Base-by-base conservation (phyloP, 2,888 invertebrate species). In the Cheilosia grossa region DNA sequence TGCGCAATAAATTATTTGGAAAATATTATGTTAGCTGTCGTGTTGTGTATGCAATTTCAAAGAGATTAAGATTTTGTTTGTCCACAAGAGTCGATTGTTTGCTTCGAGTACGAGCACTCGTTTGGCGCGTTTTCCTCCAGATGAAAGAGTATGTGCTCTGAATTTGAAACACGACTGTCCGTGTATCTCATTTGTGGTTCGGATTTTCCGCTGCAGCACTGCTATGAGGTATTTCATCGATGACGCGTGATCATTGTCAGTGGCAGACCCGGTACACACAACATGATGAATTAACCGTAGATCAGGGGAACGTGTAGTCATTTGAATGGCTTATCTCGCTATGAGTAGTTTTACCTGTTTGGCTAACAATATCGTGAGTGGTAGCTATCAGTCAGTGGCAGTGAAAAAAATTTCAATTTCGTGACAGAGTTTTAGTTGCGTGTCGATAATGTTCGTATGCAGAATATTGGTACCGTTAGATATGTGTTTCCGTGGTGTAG, bases 401-500 rank as follows among this genome's bases (percentile, higher is more conserved):
- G 53, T 59, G 74, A 66, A 21, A 27, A 30, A 30, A 30, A 30
- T n/a, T n/a, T n/a, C n/a, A 30, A 30, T 9, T 75, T 72, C 24
- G 7, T 37, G 47, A 27, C 21, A 15, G 51, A 49, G 1, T 33
- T 49, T 47, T 40, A 3, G 40, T 42, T 53, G 51, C 27, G 19
- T 24, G 33, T 54, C 47, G 37, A 17, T 40, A 2, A 51, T n/a
- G 15, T 61, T 21, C 30, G 19, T 24, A 7, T 27, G 10, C 10
- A 33, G 27, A 47, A 15, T 63, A 30, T 30, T 6, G 27, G 27
- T 27, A 69, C 56, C 58, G 56, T 69, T 74, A 64, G 58, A 49
- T 75, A 74, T 47, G 83, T 87, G 92, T 90, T 91, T 91, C 90
- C 89, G 91, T 91, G 90, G 92, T 92, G 91, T 91, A 93, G 91